These are phyloP conservation scores for Tupaia tana DNA, from an alignment of 2,113 vertebrate genomes.

Conservation along the genomic window DNA sequence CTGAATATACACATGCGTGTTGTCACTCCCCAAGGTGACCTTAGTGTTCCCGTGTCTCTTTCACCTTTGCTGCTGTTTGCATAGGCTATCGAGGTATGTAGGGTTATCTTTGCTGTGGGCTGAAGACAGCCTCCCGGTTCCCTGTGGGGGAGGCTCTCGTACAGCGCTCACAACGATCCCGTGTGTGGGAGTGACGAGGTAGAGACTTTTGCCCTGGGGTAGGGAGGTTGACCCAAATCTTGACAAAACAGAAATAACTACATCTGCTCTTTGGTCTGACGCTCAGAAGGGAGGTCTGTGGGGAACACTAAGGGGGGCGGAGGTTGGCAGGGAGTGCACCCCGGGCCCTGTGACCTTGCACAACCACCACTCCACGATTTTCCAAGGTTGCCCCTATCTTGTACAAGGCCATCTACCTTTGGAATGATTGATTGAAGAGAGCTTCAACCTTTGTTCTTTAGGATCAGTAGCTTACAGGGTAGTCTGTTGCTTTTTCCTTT, in stretches of 20 bases:
- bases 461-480: conserved; percentile 69
- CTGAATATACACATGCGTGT: background rate
- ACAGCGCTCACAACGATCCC: conserved; percentile 34
- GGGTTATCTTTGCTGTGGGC: conserved; percentile 74
- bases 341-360: conserved; percentile 70
- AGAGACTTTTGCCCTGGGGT: conserved; percentile 27
- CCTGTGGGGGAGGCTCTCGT: conserved; percentile 53
- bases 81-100: conserved; percentile 66
- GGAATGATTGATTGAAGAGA: conserved; percentile 84
- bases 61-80: conserved; percentile 69
- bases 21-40: conserved; percentile 65
- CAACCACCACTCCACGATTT: conserved; percentile 74
- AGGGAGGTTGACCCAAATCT: background rate
- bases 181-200: conserved; percentile 66
- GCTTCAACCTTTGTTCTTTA: conserved; percentile 85
- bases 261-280: background rate
- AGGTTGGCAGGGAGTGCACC: conserved; percentile 3
- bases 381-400: conserved; percentile 79
- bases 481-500: conserved; percentile 62
- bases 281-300: background rate
- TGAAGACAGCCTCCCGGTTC: conserved; percentile 72
- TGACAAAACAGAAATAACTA: background rate
- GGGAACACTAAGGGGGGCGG: background rate
- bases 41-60: conserved; percentile 36
- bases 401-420: conserved; percentile 82